Percentiles rank a stretch among this genome's conserved stretches.
Conservation (phyloP, 2,113 vertebrate genomes). For the Buteo buteo region DNA sequence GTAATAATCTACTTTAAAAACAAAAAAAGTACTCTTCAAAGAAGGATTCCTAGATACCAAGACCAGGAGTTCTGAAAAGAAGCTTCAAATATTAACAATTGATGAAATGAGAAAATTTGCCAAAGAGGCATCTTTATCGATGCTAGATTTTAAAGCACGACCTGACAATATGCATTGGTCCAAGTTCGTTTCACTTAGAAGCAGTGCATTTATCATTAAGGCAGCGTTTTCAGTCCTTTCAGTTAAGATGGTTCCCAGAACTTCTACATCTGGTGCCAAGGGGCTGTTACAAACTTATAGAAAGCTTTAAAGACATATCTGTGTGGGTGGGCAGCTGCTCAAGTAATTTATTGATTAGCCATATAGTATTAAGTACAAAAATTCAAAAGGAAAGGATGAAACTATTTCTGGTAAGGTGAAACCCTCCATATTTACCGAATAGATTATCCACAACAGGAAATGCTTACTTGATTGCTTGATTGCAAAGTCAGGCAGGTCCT, state of each 20-base stretch:
- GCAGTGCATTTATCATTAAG: neutral
- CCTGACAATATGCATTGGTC: neutral
- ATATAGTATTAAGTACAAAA: neutral
- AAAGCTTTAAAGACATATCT: slow-evolving; percentile 11
- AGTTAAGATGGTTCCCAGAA: slow-evolving; percentile 39
- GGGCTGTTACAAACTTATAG: neutral
- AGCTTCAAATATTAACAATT: neutral
- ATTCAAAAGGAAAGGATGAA: slow-evolving; percentile 2
- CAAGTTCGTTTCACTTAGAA: neutral
- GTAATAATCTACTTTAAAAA: neutral
- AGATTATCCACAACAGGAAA: slow-evolving; percentile 36
- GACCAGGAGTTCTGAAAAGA: neutral
- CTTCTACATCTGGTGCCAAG: slow-evolving; percentile 17
- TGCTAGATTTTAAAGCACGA: neutral
- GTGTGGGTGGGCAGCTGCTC: neutral
- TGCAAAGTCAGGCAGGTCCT: slow-evolving; percentile 14
- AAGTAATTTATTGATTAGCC: slow-evolving; percentile 37
- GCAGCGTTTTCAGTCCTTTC: neutral
- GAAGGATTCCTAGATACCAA: neutral
- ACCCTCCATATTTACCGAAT: neutral
- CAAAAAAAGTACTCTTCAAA: neutral
- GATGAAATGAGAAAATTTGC: neutral
- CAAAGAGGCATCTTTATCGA: neutral
- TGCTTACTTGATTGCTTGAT: slow-evolving; percentile 1
- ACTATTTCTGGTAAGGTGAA: slow-evolving; percentile 33